A percentile compares a stretch with the other conserved stretches of the same genome.
These are phyloP conservation scores for Notolepis coatsorum DNA, from an alignment of 2,797 vertebrate genomes.

Conservation along the genomic window DNA sequence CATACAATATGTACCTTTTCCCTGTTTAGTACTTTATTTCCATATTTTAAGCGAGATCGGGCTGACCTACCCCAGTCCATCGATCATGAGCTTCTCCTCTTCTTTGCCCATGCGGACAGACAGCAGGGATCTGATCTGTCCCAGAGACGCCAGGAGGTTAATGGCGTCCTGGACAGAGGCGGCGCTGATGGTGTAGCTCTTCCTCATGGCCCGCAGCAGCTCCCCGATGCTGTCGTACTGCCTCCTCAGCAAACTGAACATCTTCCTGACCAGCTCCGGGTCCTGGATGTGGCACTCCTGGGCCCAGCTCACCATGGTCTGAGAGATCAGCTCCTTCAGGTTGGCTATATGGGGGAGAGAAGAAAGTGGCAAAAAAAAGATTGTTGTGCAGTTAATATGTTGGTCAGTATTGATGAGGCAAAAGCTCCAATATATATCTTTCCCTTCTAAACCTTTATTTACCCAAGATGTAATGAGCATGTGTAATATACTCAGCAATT, in stretches of 20 bases:
- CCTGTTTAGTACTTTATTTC: too few relatives aligned
- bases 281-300: conserved; percentile 97
- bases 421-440: too few relatives aligned
- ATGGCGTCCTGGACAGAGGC: conserved; percentile 93
- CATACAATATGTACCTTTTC: too few relatives aligned
- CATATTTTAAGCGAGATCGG: too few relatives aligned
- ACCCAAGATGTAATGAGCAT: too few relatives aligned
- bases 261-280: conserved; percentile 91
- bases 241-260: conserved; percentile 95
- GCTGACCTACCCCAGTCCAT: conserved; percentile 93
- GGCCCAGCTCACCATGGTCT: conserved; percentile 97
- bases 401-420: too few relatives aligned
- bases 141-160: conserved; percentile 91
- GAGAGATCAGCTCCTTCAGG: conserved; percentile 95
- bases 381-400: too few relatives aligned
- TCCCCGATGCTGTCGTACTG: conserved; percentile 98
- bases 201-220: conserved; percentile 92
- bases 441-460: too few relatives aligned
- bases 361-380: too few relatives aligned
- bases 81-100: conserved; percentile 97
- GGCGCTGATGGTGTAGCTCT: conserved; percentile 95
- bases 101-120: conserved; percentile 98
- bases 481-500: too few relatives aligned
- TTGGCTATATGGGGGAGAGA: conserved; percentile 81
- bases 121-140: conserved; percentile 95